phyloP scores from a whole-genome alignment of 2,797 vertebrate genomes.

The Xyrichtys novacula region DNA sequence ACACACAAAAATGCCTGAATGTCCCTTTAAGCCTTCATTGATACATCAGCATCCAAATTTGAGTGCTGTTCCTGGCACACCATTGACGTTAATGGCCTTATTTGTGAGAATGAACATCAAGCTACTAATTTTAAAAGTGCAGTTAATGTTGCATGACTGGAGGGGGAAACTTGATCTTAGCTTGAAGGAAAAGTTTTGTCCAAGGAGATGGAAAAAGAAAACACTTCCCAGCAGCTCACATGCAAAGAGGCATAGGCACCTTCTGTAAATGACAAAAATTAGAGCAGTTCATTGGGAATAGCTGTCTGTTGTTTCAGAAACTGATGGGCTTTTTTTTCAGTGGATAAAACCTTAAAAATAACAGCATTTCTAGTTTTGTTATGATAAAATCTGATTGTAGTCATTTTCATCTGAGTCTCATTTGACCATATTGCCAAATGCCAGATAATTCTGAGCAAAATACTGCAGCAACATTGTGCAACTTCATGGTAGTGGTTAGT shows the following conservation, averaged over 20 bases:
- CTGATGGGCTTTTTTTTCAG: conserved; percentile 52
- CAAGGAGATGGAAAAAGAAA: conserved; percentile 81
- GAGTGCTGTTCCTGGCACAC: conserved; percentile 75
- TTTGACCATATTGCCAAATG: conserved; percentile 41
- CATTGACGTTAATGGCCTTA: conserved; percentile 79
- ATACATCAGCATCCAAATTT: conserved; percentile 75
- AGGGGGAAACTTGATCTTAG: conserved; percentile 79
- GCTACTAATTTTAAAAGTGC: conserved; percentile 83
- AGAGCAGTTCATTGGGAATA: conserved; percentile 72
- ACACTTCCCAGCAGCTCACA: conserved; percentile 80
- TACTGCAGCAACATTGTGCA: conserved; percentile 43
- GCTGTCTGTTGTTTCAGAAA: conserved; percentile 69
- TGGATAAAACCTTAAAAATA: conserved; percentile 52
- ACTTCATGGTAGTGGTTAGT: conserved; percentile 33
- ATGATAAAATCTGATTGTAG: conserved; percentile 22
- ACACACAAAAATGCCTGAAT: conserved; percentile 19
- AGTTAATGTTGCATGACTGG: conserved; percentile 85
- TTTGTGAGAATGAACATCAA: conserved; percentile 83
- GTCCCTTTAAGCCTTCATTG: conserved; percentile 58
- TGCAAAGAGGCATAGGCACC: conserved; percentile 74
- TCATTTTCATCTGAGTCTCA: conserved; percentile 44
- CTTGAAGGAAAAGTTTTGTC: conserved; percentile 81
- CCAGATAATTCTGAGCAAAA: conserved; percentile 52
- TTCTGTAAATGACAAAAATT: conserved; percentile 78
- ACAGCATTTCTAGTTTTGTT: conserved; percentile 6